Evolutionary conservation across 2,888 invertebrate genomes (phyloP).

Genomic region (Urechis unicinctus): DNA sequence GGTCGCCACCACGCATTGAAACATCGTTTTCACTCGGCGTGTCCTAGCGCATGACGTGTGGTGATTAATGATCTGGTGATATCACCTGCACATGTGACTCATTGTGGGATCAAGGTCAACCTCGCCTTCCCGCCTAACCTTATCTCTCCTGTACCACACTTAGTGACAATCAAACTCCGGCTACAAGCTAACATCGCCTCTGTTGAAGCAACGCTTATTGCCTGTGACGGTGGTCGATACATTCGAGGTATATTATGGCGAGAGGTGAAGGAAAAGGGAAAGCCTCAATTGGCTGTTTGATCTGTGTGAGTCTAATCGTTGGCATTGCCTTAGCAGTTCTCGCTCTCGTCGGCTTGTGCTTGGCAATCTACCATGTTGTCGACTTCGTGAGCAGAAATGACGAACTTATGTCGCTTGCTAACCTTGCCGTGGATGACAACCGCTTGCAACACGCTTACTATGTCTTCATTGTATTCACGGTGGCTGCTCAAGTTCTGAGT

Average conservation of each 20-base stretch:
- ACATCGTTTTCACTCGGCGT: too few relatives aligned
- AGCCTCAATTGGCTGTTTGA: neutral
- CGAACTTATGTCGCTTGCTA: neutral
- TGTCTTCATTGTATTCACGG: neutral
- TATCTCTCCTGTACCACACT: too few relatives aligned
- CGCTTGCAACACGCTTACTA: neutral
- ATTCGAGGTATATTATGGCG: neutral
- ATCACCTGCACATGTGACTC: too few relatives aligned
- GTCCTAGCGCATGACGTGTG: too few relatives aligned
- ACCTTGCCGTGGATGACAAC: neutral
- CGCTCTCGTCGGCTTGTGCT: neutral
- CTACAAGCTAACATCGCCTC: too few relatives aligned
- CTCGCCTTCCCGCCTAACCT: too few relatives aligned
- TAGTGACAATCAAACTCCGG: too few relatives aligned
- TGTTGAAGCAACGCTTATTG: too few relatives aligned
- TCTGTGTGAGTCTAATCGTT: neutral
- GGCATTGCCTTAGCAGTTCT: neutral
- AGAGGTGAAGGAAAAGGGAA: neutral
- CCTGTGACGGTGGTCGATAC: too few relatives aligned
- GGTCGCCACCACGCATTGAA: too few relatives aligned
- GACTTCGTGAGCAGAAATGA: neutral
- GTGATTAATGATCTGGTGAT: too few relatives aligned
- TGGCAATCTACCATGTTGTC: neutral
- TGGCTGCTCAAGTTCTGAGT: neutral
- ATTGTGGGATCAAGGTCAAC: too few relatives aligned